Conservation (phyloP, 2,113 vertebrate species). For the Patagioenas fasciata region DNA sequence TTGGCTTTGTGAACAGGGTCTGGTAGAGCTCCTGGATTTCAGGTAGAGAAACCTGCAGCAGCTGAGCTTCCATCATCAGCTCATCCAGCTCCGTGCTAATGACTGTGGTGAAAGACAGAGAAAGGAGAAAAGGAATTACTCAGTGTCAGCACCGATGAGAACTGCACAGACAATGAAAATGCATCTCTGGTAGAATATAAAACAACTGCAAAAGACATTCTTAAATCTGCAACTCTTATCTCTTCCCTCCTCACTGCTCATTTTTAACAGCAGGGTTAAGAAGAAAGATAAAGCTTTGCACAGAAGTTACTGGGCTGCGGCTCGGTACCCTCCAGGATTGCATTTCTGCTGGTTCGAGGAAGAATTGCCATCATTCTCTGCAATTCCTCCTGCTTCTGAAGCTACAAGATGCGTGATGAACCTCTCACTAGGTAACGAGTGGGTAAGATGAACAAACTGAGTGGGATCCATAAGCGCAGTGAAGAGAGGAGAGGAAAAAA, state of each 20-base stretch:
- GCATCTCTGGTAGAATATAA: not conserved
- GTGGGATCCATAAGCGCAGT: not conserved
- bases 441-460: not conserved
- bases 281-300: not conserved
- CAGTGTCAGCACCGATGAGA: not conserved
- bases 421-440: fast-evolving
- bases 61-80: conserved; percentile 93
- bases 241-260: not conserved
- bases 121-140: not conserved
- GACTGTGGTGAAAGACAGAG: conserved; percentile 69
- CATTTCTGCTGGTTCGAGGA: not conserved
- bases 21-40: conserved; percentile 90
- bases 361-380: not conserved
- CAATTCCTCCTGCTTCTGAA: not conserved
- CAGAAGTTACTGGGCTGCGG: not conserved
- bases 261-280: not conserved
- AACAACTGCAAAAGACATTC: not conserved
- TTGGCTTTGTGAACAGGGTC: conserved; percentile 80
- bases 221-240: not conserved
- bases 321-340: not conserved
- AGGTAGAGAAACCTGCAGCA: conserved; percentile 90
- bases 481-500: not conserved
- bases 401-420: not conserved
- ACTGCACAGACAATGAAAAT: not conserved
- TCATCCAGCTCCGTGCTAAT: conserved; percentile 88